phyloP scores from a whole-genome alignment of 2,113 vertebrate genomes.

The Lichenostomus cassidix region DNA sequence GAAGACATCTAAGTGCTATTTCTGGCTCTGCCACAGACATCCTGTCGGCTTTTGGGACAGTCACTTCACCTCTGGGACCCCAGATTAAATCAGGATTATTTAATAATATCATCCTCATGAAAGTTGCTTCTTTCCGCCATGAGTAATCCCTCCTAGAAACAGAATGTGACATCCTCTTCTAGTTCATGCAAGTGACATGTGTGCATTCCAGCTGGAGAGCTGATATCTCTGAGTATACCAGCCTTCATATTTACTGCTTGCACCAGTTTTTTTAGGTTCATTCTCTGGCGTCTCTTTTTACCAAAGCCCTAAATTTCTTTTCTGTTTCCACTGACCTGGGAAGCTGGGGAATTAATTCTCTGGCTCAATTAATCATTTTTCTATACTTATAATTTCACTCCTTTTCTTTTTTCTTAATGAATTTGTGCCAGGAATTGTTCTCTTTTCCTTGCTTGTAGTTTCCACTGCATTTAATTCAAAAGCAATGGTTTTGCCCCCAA shows the following conservation, averaged over 20 bases:
- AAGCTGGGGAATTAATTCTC: background rate
- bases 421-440: background rate
- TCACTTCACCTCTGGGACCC: background rate
- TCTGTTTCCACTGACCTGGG: constrained; percentile 9
- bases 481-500: background rate
- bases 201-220: background rate
- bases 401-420: background rate
- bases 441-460: background rate
- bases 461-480: background rate
- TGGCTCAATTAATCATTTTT: background rate
- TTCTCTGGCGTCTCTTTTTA: background rate
- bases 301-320: background rate
- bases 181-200: background rate
- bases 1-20: constrained; percentile 1
- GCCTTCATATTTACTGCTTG: background rate
- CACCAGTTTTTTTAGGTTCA: background rate
- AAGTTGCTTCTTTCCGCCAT: background rate
- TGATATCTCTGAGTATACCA: background rate
- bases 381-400: background rate
- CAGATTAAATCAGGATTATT: background rate
- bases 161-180: background rate
- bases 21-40: constrained; percentile 27
- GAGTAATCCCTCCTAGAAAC: background rate
- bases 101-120: background rate
- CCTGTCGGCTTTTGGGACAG: constrained; percentile 5